Evolutionary conservation across 2,888 invertebrate genomes (phyloP), one percentile per base, ranked within the genome.

Genomic region (Pedicia rivosa): DNA sequence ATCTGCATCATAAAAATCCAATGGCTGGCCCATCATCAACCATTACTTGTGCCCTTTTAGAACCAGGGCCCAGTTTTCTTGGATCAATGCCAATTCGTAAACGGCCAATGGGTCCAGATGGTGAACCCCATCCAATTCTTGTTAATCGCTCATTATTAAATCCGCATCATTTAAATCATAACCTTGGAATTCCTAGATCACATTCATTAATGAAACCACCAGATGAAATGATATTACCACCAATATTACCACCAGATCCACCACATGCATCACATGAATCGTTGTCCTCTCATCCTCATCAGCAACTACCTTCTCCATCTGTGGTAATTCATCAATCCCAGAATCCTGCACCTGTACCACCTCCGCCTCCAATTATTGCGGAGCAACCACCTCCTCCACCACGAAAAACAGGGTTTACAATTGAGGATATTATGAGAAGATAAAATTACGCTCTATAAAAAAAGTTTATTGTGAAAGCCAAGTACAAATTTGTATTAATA

Each of bases 381-480:
- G 37, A 22, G 26, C 41, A 36, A 14, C 45, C 36, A 32, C 41
- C 35, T 15, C 42, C 39, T 9, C 39, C 32, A 29, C 72, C 74
- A 8, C 70, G 79, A 46, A 78, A 80, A 51, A 82, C 83, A 53
- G 87, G 87, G 13, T 87, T 87, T 58, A 86, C 84, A 54, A 87
- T 87, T 65, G 87, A 84, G 53, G 87, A 87, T 48, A 86, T 87
- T 47, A 86, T 87, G 87, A 72, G 86, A 52, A 80, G 84, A 60
- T 83, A 68, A 69, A 15, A 16, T 7, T 31, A 8, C n/a, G n/a
- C n/a, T n/a, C n/a, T n/a, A n/a, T n/a, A n/a, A n/a, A n/a, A n/a
- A n/a, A n/a, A n/a, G n/a, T n/a, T n/a, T n/a, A n/a, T n/a, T n/a
- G n/a, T n/a, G n/a, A n/a, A n/a, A n/a, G n/a, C n/a, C n/a, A n/a